Conservation (phyloP, 2,888 invertebrate genomes). For the Helicoverpa assulta region DNA sequence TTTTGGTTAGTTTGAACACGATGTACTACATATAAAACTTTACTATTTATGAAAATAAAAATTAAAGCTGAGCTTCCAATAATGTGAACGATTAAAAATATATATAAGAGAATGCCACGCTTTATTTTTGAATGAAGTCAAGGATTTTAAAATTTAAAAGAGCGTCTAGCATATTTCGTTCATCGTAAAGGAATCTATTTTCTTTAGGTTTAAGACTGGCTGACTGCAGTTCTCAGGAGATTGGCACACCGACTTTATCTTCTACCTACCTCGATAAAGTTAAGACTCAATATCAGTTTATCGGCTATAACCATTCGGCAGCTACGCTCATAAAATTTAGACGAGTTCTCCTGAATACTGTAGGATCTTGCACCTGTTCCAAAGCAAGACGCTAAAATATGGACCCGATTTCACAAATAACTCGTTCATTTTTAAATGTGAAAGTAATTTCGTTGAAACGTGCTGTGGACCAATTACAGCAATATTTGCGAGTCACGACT, state of each 20-base stretch:
- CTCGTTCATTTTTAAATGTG: slow-evolving; percentile 8
- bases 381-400: neutral
- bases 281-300: neutral
- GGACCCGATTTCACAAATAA: slow-evolving; percentile 1
- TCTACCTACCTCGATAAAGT: neutral
- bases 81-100: too few species aligned
- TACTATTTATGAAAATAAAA: too few species aligned
- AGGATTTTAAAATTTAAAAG: too few species aligned
- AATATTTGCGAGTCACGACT: slow-evolving; percentile 28
- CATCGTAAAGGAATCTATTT: neutral
- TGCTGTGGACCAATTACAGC: slow-evolving; percentile 22
- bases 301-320: neutral
- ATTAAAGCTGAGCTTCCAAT: too few species aligned
- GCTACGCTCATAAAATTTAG: neutral
- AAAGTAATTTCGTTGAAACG: slow-evolving; percentile 15
- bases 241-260: neutral
- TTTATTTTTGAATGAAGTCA: too few species aligned
- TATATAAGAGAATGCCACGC: too few species aligned
- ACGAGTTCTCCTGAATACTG: slow-evolving; percentile 5
- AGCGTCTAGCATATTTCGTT: neutral
- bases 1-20: too few species aligned
- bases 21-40: too few species aligned
- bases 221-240: neutral
- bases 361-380: neutral
- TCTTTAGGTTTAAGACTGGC: slow-evolving; percentile 4